phyloP scores from a whole-genome alignment of 2,113 vertebrate genomes.

The Esox niger region DNA sequence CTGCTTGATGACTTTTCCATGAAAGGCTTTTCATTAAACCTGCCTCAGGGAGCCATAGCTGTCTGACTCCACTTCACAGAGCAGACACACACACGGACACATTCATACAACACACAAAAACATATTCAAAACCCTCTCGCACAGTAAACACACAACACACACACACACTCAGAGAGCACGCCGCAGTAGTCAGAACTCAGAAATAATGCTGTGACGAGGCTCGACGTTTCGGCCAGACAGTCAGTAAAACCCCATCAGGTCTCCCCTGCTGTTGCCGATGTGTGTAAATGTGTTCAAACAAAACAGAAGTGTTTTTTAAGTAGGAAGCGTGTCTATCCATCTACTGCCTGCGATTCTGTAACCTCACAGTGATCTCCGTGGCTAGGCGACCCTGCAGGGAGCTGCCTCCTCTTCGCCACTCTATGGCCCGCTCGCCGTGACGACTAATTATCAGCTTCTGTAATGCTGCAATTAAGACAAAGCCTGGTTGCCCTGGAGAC shows the following conservation, averaged over 20 bases:
- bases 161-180: neutral
- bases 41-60: constrained; percentile 10
- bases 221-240: neutral
- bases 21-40: neutral
- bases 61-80: neutral
- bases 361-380: no score
- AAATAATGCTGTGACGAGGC: neutral
- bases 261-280: no score
- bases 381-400: no score
- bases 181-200: neutral
- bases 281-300: no score
- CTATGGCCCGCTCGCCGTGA: no score
- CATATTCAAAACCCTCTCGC: neutral
- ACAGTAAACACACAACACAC: neutral
- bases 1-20: constrained; percentile 8
- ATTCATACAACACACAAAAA: neutral
- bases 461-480: neutral
- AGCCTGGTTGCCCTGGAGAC: neutral
- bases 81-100: constrained; percentile 6
- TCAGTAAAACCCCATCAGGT: no score
- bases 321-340: no score
- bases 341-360: no score
- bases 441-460: no score
- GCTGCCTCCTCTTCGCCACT: no score
- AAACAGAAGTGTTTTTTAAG: no score